Evolutionary conservation across 2,113 vertebrate species (phyloP).

Genomic region (Polypterus senegalus): DNA sequence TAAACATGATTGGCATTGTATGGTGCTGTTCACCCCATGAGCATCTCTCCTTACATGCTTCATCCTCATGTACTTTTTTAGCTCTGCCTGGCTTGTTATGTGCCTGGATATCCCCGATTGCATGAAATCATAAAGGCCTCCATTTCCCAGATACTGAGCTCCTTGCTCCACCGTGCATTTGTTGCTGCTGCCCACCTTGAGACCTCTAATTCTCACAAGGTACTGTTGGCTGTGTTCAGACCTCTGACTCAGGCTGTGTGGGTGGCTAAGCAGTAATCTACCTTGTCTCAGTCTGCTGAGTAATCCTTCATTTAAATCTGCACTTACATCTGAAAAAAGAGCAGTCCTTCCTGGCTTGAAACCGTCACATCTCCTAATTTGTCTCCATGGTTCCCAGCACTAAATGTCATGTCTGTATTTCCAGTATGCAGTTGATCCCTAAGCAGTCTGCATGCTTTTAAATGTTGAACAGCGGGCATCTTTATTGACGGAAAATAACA

Average conservation of each 20-base stretch:
- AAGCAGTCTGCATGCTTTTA: too few species aligned
- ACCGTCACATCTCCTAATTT: not conserved
- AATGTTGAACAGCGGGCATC: too few species aligned
- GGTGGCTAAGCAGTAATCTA: not conserved
- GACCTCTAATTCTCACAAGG: constrained; percentile 34
- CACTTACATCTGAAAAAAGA: not conserved
- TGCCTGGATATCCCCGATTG: constrained; percentile 42
- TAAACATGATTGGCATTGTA: too few species aligned
- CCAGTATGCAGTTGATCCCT: too few species aligned
- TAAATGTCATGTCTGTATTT: not conserved
- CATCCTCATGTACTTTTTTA: constrained; percentile 18
- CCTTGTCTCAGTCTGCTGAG: not conserved
- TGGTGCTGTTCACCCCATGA: too few species aligned
- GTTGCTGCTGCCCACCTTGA: constrained; percentile 30
- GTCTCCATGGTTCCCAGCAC: not conserved
- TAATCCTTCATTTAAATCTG: constrained; percentile 1
- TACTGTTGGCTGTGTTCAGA: constrained; percentile 22
- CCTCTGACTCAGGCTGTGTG: not conserved
- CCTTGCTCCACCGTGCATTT: constrained; percentile 34
- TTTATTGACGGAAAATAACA: too few species aligned
- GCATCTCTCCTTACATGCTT: constrained; percentile 7
- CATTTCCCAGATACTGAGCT: constrained; percentile 33
- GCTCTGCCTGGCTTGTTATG: constrained; percentile 52
- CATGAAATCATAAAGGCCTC: constrained; percentile 50
- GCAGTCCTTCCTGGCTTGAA: not conserved